phyloP scores from a whole-genome alignment of 1,140 invertebrate species.

The Diprion similis region DNA sequence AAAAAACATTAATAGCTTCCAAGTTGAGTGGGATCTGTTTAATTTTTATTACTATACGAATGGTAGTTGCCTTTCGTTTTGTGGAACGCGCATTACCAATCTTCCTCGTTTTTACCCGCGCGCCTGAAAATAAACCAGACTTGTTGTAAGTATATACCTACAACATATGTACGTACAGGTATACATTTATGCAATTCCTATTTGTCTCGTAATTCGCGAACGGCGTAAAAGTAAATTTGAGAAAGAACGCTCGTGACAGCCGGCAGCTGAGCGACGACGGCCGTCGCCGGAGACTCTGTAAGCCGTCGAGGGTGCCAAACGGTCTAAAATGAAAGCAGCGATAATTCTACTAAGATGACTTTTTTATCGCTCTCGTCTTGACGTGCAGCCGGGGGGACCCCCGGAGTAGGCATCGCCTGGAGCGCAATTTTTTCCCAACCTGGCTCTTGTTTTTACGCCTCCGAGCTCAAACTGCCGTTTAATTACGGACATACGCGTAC shows the following conservation, averaged over 20 bases:
- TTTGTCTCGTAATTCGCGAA: too few species aligned
- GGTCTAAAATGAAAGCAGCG: background rate
- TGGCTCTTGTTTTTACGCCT: background rate
- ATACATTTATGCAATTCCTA: too few species aligned
- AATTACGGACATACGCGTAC: background rate
- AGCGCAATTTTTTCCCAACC: slow-evolving; percentile 2
- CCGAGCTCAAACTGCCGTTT: slow-evolving; percentile 4
- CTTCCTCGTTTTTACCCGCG: too few species aligned
- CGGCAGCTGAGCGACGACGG: too few species aligned
- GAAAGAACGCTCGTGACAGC: too few species aligned
- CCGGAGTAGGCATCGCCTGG: background rate
- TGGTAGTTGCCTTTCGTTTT: too few species aligned
- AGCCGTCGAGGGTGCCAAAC: background rate
- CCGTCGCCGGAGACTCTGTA: background rate
- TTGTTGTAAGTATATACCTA: too few species aligned
- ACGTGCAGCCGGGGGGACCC: background rate
- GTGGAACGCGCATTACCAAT: too few species aligned
- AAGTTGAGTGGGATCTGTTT: background rate
- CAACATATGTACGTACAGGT: too few species aligned
- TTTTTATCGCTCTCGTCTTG: slow-evolving; percentile 1
- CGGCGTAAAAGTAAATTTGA: too few species aligned
- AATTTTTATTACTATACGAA: background rate
- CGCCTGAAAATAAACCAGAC: too few species aligned
- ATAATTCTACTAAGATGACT: background rate
- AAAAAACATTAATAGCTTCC: background rate